Conservation (phyloP, 2,888 invertebrate genomes). For the Lasioglossum marginatum region DNA sequence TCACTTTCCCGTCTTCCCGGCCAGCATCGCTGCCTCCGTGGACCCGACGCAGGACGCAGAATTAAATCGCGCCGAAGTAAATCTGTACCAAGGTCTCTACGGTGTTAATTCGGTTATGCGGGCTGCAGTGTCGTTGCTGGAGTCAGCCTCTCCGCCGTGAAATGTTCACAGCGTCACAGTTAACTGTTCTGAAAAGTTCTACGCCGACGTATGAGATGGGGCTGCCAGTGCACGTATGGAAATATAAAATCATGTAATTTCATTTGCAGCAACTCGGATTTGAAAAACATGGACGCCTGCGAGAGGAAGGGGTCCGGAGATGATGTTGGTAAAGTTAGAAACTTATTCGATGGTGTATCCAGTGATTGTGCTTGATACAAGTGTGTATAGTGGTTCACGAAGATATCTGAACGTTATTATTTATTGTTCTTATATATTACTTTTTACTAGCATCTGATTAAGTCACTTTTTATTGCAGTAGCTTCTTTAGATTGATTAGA, state of each 20-base stretch:
- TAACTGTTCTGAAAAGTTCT: conserved; percentile 47
- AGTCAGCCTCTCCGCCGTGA: conserved; percentile 32
- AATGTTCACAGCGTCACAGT: conserved; percentile 47
- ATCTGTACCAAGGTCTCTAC: conserved; percentile 71
- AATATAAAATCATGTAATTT: neutral
- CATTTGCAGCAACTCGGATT: neutral
- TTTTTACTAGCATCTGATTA: neutral
- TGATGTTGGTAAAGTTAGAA: neutral
- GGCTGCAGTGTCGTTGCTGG: conserved; percentile 56
- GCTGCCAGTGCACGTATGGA: conserved; percentile 19
- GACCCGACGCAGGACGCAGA: conserved; percentile 59
- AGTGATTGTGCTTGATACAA: neutral
- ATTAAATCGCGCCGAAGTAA: conserved; percentile 74
- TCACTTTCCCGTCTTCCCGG: conserved; percentile 49
- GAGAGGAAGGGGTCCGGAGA: neutral
- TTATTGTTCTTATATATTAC: neutral
- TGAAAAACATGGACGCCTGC: neutral
- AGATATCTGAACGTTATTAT: neutral
- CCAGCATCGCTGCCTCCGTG: conserved; percentile 47
- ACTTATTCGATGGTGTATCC: neutral
- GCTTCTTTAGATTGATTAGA: neutral
- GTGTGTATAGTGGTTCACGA: too few relatives aligned
- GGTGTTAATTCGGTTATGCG: conserved; percentile 74
- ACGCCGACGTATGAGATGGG: conserved; percentile 21
- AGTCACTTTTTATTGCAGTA: neutral